phyloP scores from a whole-genome alignment of 1,140 invertebrate species.

The Metaphire vulgaris region DNA sequence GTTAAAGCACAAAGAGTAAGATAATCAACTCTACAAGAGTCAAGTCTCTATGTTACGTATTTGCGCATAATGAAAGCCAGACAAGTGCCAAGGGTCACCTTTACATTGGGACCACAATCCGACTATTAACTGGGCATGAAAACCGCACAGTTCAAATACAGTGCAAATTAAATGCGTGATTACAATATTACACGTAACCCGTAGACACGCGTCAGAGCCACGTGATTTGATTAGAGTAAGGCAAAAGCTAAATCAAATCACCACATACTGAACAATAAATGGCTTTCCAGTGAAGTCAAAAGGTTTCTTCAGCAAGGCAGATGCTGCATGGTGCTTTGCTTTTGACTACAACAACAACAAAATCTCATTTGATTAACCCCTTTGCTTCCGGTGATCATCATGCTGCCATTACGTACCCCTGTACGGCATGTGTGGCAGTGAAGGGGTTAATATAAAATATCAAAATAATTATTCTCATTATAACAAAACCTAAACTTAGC shows the following conservation, averaged over 20 bases:
- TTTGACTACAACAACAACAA: constrained; percentile 63
- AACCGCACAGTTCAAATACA: not conserved
- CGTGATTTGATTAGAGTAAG: too few relatives aligned
- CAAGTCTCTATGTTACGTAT: not conserved
- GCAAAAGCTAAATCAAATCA: too few relatives aligned
- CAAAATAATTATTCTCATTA: too few relatives aligned
- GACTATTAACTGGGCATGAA: not conserved
- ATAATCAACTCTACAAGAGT: not conserved
- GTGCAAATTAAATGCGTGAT: too few relatives aligned
- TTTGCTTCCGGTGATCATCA: too few relatives aligned
- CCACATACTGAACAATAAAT: constrained; percentile 88
- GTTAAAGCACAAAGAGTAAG: not conserved
- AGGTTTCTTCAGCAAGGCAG: constrained; percentile 68
- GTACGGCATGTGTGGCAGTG: too few relatives aligned
- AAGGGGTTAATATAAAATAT: too few relatives aligned
- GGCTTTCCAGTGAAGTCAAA: constrained; percentile 81
- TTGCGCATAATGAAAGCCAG: not conserved
- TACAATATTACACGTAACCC: too few relatives aligned
- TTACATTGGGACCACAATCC: not conserved
- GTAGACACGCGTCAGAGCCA: too few relatives aligned
- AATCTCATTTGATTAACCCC: too few relatives aligned
- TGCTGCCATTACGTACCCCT: too few relatives aligned
- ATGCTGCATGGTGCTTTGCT: constrained; percentile 92
- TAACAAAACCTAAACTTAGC: too few relatives aligned
- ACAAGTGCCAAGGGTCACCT: not conserved